Base-by-base conservation (phyloP, 2,888 invertebrate species). In the Tigriopus californicus region DNA sequence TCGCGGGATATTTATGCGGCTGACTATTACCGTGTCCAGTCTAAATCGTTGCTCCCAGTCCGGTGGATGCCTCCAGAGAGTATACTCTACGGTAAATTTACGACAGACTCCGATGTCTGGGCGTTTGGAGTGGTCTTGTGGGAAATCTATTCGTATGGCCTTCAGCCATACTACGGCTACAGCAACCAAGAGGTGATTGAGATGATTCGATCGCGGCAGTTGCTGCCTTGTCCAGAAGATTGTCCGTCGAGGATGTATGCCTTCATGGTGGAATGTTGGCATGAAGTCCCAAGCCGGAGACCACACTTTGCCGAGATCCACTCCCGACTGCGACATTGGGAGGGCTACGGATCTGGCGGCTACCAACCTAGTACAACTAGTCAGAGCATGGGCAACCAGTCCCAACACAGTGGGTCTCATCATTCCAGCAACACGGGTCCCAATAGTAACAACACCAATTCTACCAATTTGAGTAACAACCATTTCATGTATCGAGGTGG, bases 21-120 rank as follows among this genome's bases (percentile, higher is more conserved):
- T 59, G 92, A 94, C 75, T 90, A 92, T 71, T 90, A 92, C 68
- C 62, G 64, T 73, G 91, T 95, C 41, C 92, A 94, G 74, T 91
- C 90, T 51, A 92, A 94, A 72, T 89, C 89, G 61, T 74, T 92
- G 59, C 74, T 95, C 58, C 94, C 95, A 65, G 86, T 97, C 60
- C 77, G 98, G 64, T 98, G 98, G 98, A 95, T 98, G 95, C 92
- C 97, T n/a, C 90, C 94, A 1, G 97, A 98, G 72, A 90, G 94
- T 0, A 91, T 98, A 68, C 75, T 97, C 49, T 95, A 94, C 71
- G 94, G 94, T 12, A 92, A 94, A 75, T 97, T 94, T 69, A 91
- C 91, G 2, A 90, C 91, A 0, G 94, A 95, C 72, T 90, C 91
- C 65, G 97, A 98, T 71, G 90, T 97, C 25, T 98, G 95, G 95